Evolutionary conservation across 1,140 invertebrate genomes (phyloP).

Genomic region (Popillia japonica): DNA sequence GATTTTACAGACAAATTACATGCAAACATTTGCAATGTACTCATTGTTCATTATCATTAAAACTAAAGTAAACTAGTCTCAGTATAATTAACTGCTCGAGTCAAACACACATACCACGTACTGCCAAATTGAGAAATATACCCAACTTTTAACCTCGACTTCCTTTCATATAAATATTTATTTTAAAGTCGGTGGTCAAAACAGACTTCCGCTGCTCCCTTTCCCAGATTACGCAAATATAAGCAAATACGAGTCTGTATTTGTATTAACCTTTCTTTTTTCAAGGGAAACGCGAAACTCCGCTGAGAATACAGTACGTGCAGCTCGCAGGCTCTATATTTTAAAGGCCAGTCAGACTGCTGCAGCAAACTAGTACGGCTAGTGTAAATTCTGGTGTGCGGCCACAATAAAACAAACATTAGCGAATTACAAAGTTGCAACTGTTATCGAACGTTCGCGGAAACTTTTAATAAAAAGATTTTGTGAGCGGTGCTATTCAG

Average conservation of each 20-base stretch:
- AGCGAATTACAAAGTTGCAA: constrained; percentile 14
- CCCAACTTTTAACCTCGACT: background rate
- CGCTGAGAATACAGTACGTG: background rate
- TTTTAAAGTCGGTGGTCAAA: background rate
- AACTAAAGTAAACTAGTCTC: too few species aligned
- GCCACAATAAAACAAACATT: constrained; percentile 14
- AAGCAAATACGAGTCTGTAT: background rate
- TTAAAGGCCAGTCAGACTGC: background rate
- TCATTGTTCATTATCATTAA: too few species aligned
- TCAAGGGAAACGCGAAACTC: background rate
- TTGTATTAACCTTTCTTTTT: background rate
- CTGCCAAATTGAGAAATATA: background rate
- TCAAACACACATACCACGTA: too few species aligned
- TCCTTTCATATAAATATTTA: background rate
- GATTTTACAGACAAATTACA: too few species aligned
- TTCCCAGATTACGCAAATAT: background rate
- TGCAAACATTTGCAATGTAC: too few species aligned
- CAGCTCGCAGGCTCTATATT: background rate
- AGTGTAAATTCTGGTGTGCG: background rate
- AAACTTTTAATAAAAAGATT: constrained; percentile 20
- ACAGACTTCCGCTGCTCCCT: background rate
- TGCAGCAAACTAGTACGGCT: background rate
- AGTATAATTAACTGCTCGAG: too few species aligned
- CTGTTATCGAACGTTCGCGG: background rate
- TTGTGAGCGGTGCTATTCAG: background rate